Percentiles rank a stretch among this genome's conserved stretches.
phyloP scores from a whole-genome alignment of 2,113 vertebrate species.

The Camarhynchus parvulus region DNA sequence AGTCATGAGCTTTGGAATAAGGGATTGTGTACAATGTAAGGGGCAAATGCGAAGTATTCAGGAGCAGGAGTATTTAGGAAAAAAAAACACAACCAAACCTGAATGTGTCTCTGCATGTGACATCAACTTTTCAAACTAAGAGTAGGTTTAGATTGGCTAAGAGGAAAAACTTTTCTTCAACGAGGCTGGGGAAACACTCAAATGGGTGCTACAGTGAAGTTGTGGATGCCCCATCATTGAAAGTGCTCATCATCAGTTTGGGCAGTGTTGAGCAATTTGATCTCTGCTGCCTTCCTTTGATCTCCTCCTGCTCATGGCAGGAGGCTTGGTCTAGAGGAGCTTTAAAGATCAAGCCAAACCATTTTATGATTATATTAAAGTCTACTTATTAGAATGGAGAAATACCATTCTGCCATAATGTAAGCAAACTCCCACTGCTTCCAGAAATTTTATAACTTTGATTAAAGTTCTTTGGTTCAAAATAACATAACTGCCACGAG shows the following conservation, averaged over 20 bases:
- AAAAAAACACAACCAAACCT: too few species aligned
- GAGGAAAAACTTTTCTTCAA: neutral
- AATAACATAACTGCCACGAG: neutral
- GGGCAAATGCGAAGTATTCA: neutral
- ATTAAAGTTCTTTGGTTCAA: neutral
- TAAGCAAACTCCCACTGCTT: neutral
- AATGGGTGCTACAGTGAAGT: neutral
- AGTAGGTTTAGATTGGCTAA: neutral
- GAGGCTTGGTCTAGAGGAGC: neutral
- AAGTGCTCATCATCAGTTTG: neutral
- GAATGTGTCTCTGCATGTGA: too few species aligned
- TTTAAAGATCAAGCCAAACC: neutral
- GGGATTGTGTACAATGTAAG: neutral
- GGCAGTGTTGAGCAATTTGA: neutral
- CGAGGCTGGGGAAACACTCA: neutral
- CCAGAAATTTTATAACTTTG: neutral
- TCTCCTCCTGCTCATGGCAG: neutral
- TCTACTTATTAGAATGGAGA: neutral
- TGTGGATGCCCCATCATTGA: neutral
- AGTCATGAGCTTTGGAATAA: neutral
- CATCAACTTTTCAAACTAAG: neutral
- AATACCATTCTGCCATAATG: neutral
- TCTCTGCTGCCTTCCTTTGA: neutral
- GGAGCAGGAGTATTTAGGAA: neutral
- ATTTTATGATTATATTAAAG: neutral